Conservation (phyloP, 2,797 vertebrate genomes). For the Gobionotothen gibberifrons region DNA sequence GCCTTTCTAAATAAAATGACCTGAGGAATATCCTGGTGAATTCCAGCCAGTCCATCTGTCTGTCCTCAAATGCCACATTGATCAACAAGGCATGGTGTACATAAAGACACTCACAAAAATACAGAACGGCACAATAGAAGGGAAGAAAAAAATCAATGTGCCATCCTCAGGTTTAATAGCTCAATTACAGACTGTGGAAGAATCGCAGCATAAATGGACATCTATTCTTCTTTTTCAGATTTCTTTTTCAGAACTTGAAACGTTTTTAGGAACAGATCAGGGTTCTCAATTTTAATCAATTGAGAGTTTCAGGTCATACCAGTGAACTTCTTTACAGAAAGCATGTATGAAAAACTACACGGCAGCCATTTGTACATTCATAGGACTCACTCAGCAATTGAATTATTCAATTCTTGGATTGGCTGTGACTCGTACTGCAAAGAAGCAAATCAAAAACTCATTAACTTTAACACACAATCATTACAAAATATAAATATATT, state of each 20-base stretch:
- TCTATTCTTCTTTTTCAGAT: neutral
- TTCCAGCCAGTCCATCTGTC: conserved; percentile 36
- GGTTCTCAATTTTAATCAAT: conserved; percentile 1
- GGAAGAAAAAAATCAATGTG: neutral
- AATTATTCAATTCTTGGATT: neutral
- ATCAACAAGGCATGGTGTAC: conserved; percentile 25
- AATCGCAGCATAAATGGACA: conserved; percentile 5
- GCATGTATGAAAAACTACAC: neutral
- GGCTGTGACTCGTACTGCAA: neutral
- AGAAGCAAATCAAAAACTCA: neutral
- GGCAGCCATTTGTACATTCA: neutral
- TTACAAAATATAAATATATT: neutral
- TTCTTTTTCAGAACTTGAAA: neutral
- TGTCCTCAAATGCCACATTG: conserved; percentile 37
- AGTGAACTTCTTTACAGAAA: neutral
- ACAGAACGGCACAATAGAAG: conserved; percentile 5
- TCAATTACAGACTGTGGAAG: neutral
- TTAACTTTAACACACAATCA: neutral
- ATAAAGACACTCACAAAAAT: conserved; percentile 15
- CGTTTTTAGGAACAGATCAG: neutral
- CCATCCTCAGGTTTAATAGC: conserved; percentile 1
- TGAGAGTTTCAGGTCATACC: neutral
- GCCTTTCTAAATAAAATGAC: conserved; percentile 53
- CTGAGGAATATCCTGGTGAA: conserved; percentile 21
- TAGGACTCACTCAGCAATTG: neutral